These are phyloP conservation scores for Junonia oenone DNA, from an alignment of 2,888 invertebrate genomes.

Conservation along the genomic window DNA sequence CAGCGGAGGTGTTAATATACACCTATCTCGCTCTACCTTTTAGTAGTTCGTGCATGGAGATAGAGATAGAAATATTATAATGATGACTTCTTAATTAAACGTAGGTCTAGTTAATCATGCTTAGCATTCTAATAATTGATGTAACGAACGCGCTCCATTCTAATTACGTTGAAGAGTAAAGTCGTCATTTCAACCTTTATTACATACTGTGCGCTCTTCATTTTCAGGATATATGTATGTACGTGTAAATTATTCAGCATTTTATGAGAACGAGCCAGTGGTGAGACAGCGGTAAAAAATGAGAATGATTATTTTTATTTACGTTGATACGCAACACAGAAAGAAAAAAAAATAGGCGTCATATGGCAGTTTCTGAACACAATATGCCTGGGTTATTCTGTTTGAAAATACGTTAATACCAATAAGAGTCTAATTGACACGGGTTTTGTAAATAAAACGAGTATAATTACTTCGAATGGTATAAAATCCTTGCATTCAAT, in stretches of 20 bases:
- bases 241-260: slow-evolving; percentile 38
- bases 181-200: slow-evolving; percentile 48
- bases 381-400: slow-evolving; percentile 22
- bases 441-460: background rate
- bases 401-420: too few relatives aligned
- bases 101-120: slow-evolving; percentile 61
- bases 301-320: slow-evolving; percentile 22
- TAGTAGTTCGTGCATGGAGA: slow-evolving; percentile 28
- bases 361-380: background rate
- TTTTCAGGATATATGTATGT: slow-evolving; percentile 30
- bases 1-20: slow-evolving; percentile 64
- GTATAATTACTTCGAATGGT: background rate
- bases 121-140: slow-evolving; percentile 62
- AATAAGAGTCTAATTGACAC: slow-evolving; percentile 32
- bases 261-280: slow-evolving; percentile 39
- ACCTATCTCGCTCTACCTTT: slow-evolving; percentile 53
- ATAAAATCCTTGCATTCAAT: background rate
- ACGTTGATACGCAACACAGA: slow-evolving; percentile 8
- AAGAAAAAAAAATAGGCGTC: background rate
- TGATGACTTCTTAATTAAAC: slow-evolving; percentile 59
- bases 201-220: slow-evolving; percentile 36
- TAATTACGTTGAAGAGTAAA: slow-evolving; percentile 55
- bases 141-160: slow-evolving; percentile 48
- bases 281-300: slow-evolving; percentile 4
- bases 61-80: slow-evolving; percentile 47